phyloP scores from a whole-genome alignment of 92 coral and sea anemone species.

The Porites divaricata region DNA sequence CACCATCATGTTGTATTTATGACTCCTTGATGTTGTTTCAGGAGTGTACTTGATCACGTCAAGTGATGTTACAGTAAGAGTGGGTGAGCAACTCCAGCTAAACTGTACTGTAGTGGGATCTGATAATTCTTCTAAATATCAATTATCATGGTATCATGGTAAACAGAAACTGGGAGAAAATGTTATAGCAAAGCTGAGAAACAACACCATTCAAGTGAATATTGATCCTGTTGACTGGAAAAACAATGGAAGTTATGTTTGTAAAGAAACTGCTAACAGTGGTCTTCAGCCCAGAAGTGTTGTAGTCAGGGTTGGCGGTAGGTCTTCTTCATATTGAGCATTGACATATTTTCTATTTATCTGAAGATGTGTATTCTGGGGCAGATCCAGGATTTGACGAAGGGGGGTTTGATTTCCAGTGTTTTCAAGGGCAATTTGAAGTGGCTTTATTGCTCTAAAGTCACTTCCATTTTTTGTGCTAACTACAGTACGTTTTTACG shows the following conservation, averaged over 20 bases:
- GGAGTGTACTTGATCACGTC: slow-evolving; percentile 8
- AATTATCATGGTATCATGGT: slow-evolving; percentile 30
- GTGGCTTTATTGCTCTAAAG: too few species aligned
- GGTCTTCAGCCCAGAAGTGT: slow-evolving; percentile 3
- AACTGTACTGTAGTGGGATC: slow-evolving; percentile 25
- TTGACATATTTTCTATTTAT: background rate
- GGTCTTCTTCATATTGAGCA: background rate
- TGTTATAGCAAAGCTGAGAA: background rate
- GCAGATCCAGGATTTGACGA: too few species aligned
- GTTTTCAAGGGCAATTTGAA: background rate
- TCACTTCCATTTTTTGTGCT: too few species aligned
- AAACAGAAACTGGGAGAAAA: background rate
- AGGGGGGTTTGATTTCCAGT: too few species aligned
- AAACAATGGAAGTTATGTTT: slow-evolving; percentile 21
- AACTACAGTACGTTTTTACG: too few species aligned
- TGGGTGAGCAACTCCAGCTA: slow-evolving; percentile 8
- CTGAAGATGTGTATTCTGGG: background rate
- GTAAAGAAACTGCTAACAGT: slow-evolving; percentile 1
- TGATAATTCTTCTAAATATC: background rate
- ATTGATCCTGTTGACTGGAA: slow-evolving; percentile 17
- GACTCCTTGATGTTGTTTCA: background rate
- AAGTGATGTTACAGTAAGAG: slow-evolving; percentile 11
- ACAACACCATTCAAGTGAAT: slow-evolving; percentile 13
- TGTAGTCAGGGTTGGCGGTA: slow-evolving; percentile 29
- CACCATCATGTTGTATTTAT: too few species aligned